Evolutionary conservation across 1,140 invertebrate species (phyloP), one percentile per base, ranked within the genome.

Genomic region (Zaprionus gabonicus): DNA sequence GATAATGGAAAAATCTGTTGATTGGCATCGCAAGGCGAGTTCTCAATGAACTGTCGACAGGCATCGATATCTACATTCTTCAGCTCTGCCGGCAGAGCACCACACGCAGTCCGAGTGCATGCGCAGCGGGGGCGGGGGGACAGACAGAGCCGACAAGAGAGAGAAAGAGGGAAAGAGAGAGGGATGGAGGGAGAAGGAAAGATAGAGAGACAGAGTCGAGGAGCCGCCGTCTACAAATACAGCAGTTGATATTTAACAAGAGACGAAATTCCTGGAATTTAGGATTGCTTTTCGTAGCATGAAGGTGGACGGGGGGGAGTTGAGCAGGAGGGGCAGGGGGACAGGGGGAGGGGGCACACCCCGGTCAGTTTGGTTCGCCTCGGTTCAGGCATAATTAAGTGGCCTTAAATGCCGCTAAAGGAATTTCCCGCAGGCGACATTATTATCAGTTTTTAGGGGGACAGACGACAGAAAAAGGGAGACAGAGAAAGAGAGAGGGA

Each of bases 381-480:
- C 51, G 38, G 55, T 58, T 70, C 51, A 74, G 72, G 78, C 85
- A 90, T 90, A 90, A 90, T 90, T 90, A 90, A 90, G 85, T 90
- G 85, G 85, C 86, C 85, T 72, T 80, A 90, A 90, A 90, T 90
- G 85, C 85, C 85, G 86, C 85, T 84, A 82, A 90, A 90, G 85
- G 85, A 90, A 90, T 90, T 88, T 90, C 85, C 78, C 82, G 76
- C 79, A 90, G 85, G 85, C 85, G 85, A 90, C 85, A 90, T 90
- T 90, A 90, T 90, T 90, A 90, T 90, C 85, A 90, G 81, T 90
- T 73, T 70, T 81, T 77, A 75, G 49, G 63, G 58, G 67, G 46
- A 66, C 12, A 13, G 44, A 46, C 57, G 25, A 60, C 23, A 36
- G 17, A 51, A 44, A 76, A 38, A 58, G 44, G 53, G 56, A n/a